phyloP scores from a whole-genome alignment of 1,140 invertebrate genomes.

The Neodiprion pinetum region DNA sequence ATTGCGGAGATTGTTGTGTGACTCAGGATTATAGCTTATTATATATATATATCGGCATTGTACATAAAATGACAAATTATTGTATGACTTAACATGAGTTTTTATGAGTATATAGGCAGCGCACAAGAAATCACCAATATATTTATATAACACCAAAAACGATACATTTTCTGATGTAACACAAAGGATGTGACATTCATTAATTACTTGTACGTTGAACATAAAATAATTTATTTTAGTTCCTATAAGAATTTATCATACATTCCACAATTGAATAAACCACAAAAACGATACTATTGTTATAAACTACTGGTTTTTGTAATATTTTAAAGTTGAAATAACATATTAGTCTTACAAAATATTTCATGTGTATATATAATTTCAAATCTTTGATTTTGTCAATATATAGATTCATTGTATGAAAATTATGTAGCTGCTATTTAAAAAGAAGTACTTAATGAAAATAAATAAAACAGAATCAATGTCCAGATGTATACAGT shows the following conservation, averaged over 20 bases:
- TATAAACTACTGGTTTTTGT: constrained; percentile 9
- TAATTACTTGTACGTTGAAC: background rate
- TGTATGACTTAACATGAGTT: background rate
- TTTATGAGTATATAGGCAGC: background rate
- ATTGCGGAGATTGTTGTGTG: background rate
- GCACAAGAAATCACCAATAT: background rate
- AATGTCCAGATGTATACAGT: no score
- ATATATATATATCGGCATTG: constrained; percentile 1
- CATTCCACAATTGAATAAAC: background rate
- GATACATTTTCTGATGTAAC: background rate
- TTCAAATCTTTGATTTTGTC: constrained; percentile 4
- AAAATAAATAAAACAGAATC: constrained; percentile 3
- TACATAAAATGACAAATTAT: constrained; percentile 7
- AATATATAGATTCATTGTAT: constrained; percentile 3
- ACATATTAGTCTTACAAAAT: constrained; percentile 2
- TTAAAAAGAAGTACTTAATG: background rate
- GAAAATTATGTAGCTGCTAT: constrained; percentile 1
- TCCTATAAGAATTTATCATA: constrained; percentile 6
- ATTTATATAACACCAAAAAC: background rate
- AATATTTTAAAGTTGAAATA: background rate
- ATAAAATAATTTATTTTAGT: constrained; percentile 8
- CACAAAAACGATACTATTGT: background rate
- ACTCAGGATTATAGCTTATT: constrained; percentile 1
- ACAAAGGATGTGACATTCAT: background rate
- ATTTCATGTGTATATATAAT: constrained; percentile 12